Percentiles rank a stretch among this genome's conserved stretches.
Conservation (phyloP, 2,888 invertebrate species). For the Coecobrya sp. region DNA sequence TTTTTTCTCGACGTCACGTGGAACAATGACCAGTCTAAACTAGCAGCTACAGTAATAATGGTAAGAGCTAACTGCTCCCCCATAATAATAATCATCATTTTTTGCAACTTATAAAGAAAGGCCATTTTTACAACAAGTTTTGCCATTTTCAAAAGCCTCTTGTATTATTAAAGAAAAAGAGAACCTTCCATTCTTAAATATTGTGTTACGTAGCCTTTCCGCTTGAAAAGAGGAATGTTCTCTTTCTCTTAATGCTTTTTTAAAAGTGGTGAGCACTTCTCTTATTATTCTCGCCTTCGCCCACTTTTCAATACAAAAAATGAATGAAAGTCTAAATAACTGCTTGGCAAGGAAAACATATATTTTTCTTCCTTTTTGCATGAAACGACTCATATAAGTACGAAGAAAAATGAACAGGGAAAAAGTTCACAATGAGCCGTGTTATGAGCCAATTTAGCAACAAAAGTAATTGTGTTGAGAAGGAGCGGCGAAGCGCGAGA, state of each 20-base stretch:
- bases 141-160: constrained; percentile 23
- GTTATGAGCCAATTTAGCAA: constrained; percentile 70
- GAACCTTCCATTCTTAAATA: background rate
- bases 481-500: constrained; percentile 29
- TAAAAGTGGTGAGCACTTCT: constrained; percentile 13
- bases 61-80: constrained; percentile 23
- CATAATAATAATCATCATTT: constrained; percentile 47
- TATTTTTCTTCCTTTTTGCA: constrained; percentile 29
- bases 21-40: constrained; percentile 4
- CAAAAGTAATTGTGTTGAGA: constrained; percentile 70
- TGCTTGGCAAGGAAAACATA: background rate
- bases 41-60: constrained; percentile 30
- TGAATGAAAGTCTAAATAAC: constrained; percentile 51
- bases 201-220: background rate
- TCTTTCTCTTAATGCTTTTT: constrained; percentile 14
- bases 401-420: constrained; percentile 47
- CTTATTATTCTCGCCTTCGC: constrained; percentile 58
- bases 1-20: background rate
- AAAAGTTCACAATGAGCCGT: constrained; percentile 64
- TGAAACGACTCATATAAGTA: background rate
- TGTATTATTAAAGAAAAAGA: constrained; percentile 1
- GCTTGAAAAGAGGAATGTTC: constrained; percentile 2
- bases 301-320: constrained; percentile 69
- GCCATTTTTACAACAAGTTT: constrained; percentile 45
- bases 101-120: constrained; percentile 45